Base-by-base conservation (phyloP, 1,140 invertebrate genomes). In the Drosophila willistoni region DNA sequence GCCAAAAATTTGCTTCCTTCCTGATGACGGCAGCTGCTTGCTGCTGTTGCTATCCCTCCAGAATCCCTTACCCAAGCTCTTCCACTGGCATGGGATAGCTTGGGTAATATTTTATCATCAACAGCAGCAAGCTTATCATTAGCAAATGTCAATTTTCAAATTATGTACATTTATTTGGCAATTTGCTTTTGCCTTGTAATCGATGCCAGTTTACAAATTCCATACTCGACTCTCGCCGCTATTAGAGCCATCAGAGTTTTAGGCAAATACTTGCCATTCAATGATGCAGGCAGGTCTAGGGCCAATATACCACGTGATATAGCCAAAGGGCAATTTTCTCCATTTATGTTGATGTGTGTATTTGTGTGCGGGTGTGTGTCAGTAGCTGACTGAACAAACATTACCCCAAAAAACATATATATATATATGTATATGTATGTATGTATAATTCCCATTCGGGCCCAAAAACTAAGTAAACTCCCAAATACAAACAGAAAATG, bases 131-230 rank as follows among this genome's bases (percentile, higher is more conserved):
- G 73, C 81, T 83, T 87, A 86, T 89, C 83, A 86, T 86, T 86
- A 87, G 84, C 84, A 76, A 64, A 78, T 67, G 80, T 83, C 80
- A 84, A 84, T 68, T 89, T 89, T 72, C 60, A 84, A 89, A 89
- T 79, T 76, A 78, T 84, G 51, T 77, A 74, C 70, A 79, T 79
- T 78, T 79, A 79, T 81, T 82, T 74, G 19, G 64, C 75, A 78
- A 81, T 82, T 78, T 74, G 62, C 70, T 64, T 22, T 2, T 57
- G 64, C 22, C 72, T 69, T 67, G 68, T 77, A 80, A 73, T 80
- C 73, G 64, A 80, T 61, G 75, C 64, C 33, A 55, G 55, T 42
- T 56, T 36, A 19, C 29, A 39, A 41, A 33, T 51, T 68, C 17
- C 1, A 41, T 39, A 29, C 36, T 62, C n/a, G 54, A 42, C 10